Percentiles rank a stretch among this genome's conserved stretches.
Evolutionary conservation across 1,140 invertebrate species (phyloP).

Genomic region (Sitobion miscanthi): DNA sequence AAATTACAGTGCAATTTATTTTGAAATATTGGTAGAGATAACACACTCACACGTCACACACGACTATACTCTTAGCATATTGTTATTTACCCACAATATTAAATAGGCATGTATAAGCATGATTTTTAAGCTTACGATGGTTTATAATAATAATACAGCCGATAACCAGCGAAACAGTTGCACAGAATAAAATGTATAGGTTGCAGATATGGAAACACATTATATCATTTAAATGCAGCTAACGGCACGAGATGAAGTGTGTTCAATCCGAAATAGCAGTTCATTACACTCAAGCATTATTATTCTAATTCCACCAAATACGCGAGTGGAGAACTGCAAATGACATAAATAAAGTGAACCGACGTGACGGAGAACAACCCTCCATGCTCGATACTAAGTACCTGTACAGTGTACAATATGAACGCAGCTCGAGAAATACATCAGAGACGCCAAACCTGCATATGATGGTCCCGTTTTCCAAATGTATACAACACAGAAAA

Average conservation of each 20-base stretch:
- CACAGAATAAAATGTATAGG: background rate
- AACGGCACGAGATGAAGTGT: background rate
- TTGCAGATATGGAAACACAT: background rate
- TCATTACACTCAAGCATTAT: background rate
- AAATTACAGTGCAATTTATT: background rate
- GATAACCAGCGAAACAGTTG: background rate
- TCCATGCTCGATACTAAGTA: background rate
- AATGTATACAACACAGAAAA: no score
- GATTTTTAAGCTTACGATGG: background rate
- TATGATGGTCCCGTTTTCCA: no score
- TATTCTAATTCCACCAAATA: background rate
- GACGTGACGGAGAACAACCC: background rate
- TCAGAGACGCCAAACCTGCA: no score
- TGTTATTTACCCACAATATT: background rate
- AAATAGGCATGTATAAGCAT: background rate
- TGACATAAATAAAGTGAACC: background rate
- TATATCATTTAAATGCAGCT: background rate
- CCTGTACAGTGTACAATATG: background rate
- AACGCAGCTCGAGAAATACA: background rate
- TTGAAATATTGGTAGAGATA: no score
- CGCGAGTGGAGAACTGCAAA: background rate
- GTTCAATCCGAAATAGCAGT: background rate
- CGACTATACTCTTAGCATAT: no score
- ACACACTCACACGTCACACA: no score
- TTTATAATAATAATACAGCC: background rate